phyloP scores from a whole-genome alignment of 2,888 invertebrate species.

The Augiades crinisus region DNA sequence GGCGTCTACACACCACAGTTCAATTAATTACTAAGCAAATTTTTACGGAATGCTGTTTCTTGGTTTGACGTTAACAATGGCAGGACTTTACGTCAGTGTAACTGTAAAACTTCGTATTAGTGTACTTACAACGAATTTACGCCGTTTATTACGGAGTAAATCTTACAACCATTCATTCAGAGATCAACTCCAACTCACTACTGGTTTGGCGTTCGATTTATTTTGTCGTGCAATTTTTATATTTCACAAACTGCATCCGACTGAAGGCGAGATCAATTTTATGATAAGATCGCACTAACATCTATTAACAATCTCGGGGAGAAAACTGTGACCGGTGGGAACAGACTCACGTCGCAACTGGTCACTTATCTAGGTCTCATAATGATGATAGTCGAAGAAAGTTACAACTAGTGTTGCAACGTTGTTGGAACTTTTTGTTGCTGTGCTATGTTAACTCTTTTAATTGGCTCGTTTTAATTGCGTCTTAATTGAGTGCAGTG shows the following conservation, averaged over 20 bases:
- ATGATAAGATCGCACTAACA: conserved; percentile 24
- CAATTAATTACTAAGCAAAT: too few relatives aligned
- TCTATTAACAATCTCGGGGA: conserved; percentile 25
- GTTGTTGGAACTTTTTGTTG: not conserved
- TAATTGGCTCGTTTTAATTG: not conserved
- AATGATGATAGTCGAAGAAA: conserved; percentile 15
- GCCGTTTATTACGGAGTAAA: too few relatives aligned
- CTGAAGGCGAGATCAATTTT: conserved; percentile 17
- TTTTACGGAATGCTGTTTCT: too few relatives aligned
- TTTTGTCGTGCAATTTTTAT: conserved; percentile 14
- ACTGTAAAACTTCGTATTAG: too few relatives aligned
- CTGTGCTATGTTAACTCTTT: not conserved
- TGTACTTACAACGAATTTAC: too few relatives aligned
- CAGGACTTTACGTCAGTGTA: too few relatives aligned
- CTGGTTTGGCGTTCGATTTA: not conserved
- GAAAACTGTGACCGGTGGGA: conserved; percentile 27
- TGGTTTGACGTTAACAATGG: too few relatives aligned
- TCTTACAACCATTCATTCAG: too few relatives aligned
- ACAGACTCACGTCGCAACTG: conserved; percentile 18
- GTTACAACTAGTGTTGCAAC: conserved; percentile 4
- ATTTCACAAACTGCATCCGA: conserved; percentile 13
- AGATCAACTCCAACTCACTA: not conserved
- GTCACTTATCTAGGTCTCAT: conserved; percentile 23
- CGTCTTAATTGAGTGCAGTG: not conserved
- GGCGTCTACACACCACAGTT: too few relatives aligned